Base-by-base conservation (phyloP, 2,888 invertebrate genomes). In the Crossocerus cetratus region DNA sequence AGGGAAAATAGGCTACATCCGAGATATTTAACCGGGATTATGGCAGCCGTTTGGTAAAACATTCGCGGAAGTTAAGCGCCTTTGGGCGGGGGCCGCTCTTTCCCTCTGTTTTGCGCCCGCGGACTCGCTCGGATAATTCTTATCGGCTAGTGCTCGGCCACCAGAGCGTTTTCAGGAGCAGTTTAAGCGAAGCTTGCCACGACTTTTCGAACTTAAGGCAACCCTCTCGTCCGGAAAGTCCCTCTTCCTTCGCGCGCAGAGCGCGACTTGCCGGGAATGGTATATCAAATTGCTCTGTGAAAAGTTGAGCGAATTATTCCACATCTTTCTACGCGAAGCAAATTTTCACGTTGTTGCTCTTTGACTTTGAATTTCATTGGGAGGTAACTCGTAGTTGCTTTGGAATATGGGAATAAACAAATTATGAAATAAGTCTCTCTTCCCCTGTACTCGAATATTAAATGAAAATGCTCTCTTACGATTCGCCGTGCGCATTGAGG, bases 11-110 rank as follows among this genome's bases (percentile, higher is more conserved):
- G 69, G 66, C 78, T 80, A 74, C 71, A 78, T 66, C 72, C 65
- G 83, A 11, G 82, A 83, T 83, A 84, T 86, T 86, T 84, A 84
- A 85, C 80, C 80, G 76, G 81, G 85, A 85, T 84, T 84, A 83
- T 84, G 83, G 84, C 83, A 78, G 69, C 81, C 84, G 82, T 86
- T 86, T 84, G 81, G 83, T 79, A 81, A 86, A 86, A 86, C 85
- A 85, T 86, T 83, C 76, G 78, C 81, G 78, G 72, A 84, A 84
- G 83, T 86, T 86, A 83, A 85, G 84, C 85, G 78, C 79, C 82
- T 84, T 84, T 81, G 3, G 32, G 78, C 57, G 57, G 64, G 21
- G 23, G 55, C 69, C 55, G 58, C 69, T 80, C 77, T 23, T 23
- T 32, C 32, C n/a, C n/a, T 78, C 80, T 82, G 80, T 82, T 83